These are phyloP conservation scores for Syrmaticus mikado DNA, from an alignment of 2,113 vertebrate genomes.

Conservation along the genomic window DNA sequence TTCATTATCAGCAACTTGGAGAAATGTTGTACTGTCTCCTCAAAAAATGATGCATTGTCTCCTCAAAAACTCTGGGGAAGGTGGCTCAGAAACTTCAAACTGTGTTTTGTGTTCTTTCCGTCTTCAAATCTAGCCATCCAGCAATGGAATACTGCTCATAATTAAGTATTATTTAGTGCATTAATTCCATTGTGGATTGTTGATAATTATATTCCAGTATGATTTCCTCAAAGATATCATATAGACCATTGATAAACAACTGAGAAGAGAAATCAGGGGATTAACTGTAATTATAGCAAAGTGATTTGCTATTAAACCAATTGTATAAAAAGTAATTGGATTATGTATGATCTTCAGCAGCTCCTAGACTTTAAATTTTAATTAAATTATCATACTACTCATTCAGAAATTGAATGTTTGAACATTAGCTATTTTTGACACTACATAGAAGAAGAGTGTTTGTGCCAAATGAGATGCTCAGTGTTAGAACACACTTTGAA, in stretches of 20 bases:
- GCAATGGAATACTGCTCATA: neutral
- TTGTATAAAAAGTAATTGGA: constrained; percentile 79
- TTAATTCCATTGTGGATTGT: constrained; percentile 51
- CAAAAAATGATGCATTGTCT: neutral
- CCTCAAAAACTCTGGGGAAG: neutral
- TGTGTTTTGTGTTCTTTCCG: neutral
- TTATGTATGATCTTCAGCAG: constrained; percentile 75
- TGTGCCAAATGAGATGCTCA: neutral
- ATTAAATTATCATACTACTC: constrained; percentile 77
- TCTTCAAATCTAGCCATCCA: constrained; percentile 24
- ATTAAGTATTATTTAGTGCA: constrained; percentile 63
- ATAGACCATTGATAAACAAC: constrained; percentile 74
- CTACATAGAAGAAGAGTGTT: neutral
- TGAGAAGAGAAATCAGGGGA: constrained; percentile 68
- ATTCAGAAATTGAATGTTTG: constrained; percentile 57
- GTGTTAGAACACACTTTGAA: neutral
- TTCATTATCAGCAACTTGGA: neutral
- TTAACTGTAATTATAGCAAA: constrained; percentile 78
- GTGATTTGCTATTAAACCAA: constrained; percentile 77
- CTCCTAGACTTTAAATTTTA: constrained; percentile 74
- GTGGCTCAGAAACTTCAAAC: neutral
- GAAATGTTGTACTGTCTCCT: neutral
- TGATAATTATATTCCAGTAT: constrained; percentile 73
- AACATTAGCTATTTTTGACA: constrained; percentile 63
- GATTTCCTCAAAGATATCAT: constrained; percentile 74